Evolutionary conservation across 2,797 vertebrate species (phyloP).

Genomic region (Hydrocynus forskahlii): DNA sequence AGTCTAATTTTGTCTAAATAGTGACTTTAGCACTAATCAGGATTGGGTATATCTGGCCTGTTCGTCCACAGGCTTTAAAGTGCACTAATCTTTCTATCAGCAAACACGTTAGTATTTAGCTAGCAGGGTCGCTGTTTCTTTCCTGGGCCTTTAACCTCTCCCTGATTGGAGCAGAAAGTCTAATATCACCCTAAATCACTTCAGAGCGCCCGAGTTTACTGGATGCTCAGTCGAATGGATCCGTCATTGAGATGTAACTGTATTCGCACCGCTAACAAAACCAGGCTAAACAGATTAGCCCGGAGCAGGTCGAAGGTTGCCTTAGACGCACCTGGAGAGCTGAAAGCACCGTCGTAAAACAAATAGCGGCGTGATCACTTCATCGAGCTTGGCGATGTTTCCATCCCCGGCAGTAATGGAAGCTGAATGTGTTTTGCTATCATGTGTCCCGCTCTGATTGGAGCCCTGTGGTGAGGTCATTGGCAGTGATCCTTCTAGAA

Average conservation of each 20-base stretch:
- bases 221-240: background rate
- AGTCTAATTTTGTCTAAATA: too few relatives aligned
- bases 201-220: background rate
- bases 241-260: background rate
- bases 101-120: background rate
- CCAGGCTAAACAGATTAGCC: conserved; percentile 23
- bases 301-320: conserved; percentile 49
- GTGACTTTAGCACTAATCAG: too few relatives aligned
- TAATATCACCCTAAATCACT: background rate
- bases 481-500: conserved; percentile 55
- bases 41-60: too few relatives aligned
- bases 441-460: conserved; percentile 64
- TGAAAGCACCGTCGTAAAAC: conserved; percentile 40
- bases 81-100: background rate
- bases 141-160: background rate
- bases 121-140: background rate
- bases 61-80: too few relatives aligned
- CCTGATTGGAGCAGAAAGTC: background rate
- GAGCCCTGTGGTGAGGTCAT: conserved; percentile 61
- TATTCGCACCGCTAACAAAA: background rate
- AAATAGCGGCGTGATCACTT: conserved; percentile 54
- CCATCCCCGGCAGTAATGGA: conserved; percentile 60
- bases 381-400: conserved; percentile 51
- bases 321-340: conserved; percentile 48
- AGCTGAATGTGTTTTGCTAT: conserved; percentile 68